These are phyloP conservation scores for Lamprologus speciosus DNA, from an alignment of 2,113 vertebrate species.

Conservation along the genomic window DNA sequence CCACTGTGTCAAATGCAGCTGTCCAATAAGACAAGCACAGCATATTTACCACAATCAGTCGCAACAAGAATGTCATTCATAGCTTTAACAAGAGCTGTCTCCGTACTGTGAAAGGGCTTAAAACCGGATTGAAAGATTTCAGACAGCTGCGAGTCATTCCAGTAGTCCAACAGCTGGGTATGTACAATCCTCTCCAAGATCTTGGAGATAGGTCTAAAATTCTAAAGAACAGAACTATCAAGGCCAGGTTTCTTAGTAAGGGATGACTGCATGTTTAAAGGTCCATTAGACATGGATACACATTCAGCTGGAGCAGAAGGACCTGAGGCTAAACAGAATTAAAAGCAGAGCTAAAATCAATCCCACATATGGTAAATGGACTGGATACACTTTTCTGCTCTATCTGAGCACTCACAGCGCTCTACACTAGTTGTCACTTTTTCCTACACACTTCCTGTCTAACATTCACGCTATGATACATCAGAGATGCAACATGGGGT, in stretches of 20 bases:
- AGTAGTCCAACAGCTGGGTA: neutral
- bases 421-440: neutral
- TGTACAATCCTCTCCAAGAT: neutral
- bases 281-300: neutral
- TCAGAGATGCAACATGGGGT: neutral
- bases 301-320: neutral
- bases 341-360: neutral
- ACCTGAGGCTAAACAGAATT: neutral
- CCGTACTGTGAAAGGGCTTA: neutral
- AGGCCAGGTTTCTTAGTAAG: neutral
- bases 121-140: rapidly evolving
- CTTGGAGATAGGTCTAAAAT: neutral
- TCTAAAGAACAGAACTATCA: neutral
- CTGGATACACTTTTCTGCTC: neutral
- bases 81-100: neutral
- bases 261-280: neutral
- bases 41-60: neutral
- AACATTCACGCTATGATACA: neutral
- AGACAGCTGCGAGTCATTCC: neutral
- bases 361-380: neutral
- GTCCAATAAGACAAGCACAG: neutral
- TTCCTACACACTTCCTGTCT: neutral
- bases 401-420: neutral
- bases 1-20: neutral
- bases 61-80: neutral